Base-by-base conservation (phyloP, 2,797 vertebrate species). In the Avahi laniger region DNA sequence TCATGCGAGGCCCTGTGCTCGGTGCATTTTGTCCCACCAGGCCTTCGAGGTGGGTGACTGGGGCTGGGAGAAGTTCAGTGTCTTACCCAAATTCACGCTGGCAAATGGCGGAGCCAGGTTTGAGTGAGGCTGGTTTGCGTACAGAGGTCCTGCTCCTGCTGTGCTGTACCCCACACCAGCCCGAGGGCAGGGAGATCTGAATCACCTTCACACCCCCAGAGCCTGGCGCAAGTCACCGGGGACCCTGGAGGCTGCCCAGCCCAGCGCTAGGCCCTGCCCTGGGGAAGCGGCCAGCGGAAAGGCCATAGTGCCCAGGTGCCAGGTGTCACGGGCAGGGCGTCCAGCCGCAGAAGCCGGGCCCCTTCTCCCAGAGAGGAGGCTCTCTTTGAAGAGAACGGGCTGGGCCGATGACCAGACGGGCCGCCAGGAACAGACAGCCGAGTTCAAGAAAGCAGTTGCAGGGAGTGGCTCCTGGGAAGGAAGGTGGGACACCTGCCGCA, bases 291-390 rank as follows among this genome's bases (percentile, higher is more conserved):
- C 57, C 46, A 30, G 12, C 24, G 88, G 41, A 70, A 78, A 84
- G 63, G 70, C 30, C 4, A 0, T 95, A 82, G 95, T 97, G 93
- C 88, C 59, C 95, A 97, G 97, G 97, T 97, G 96, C 54, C 75
- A 69, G 92, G 70, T 93, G 69, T 54, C 33, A n/a, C 0, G n/a
- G 38, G 65, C 18, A 14, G 15, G 43, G 26, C 2, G 7, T 87
- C n/a, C 13, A 35, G 50, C 61, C 63, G 75, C 73, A 73, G 54
- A 63, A 30, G 26, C 38, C 18, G 69, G 75, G 83, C 57, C 85
- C 24, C 67, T 57, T 75, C 35, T 84, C 80, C 65, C 50, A 92
- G 75, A 57, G 38, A 81, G 12, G 63, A 94, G 13, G 22, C 61
- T 80, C 11, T 50, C 59, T 91, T 87, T 67, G 61, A 57, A 96